A percentile compares a stretch with the other conserved stretches of the same genome.
Conservation (phyloP, 2,113 vertebrate genomes). For the Siniperca knerii region DNA sequence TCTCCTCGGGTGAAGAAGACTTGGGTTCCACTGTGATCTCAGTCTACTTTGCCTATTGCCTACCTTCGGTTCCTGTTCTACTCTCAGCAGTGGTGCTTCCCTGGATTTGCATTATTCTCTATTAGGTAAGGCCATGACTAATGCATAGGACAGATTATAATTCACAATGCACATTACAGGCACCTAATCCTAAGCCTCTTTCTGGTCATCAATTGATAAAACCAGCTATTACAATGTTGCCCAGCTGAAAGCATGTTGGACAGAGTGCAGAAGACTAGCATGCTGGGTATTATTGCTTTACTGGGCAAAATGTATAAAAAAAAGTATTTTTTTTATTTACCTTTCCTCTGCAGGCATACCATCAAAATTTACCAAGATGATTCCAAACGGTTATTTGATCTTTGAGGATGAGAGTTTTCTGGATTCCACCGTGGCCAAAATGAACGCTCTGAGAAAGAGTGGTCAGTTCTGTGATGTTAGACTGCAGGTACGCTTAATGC, state of each 20-base stretch:
- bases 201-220: conserved; percentile 55
- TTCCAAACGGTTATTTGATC: conserved; percentile 98
- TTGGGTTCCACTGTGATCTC: conserved; percentile 64
- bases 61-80: conserved; percentile 74
- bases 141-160: conserved; percentile 64
- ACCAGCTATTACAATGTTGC: conserved; percentile 9
- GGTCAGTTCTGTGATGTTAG: conserved; percentile 99
- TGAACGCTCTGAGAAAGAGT: conserved; percentile 98
- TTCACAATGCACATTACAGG: conserved; percentile 48
- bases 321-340: not conserved
- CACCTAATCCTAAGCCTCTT: conserved; percentile 63
- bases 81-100: conserved; percentile 56
- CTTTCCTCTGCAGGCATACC: conserved; percentile 50
- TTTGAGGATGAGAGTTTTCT: conserved; percentile 99
- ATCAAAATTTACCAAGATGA: conserved; percentile 87
- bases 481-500: conserved; percentile 89
- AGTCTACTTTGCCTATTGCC: conserved; percentile 74
- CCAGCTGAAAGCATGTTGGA: conserved; percentile 5
- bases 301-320: not conserved
- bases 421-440: conserved; percentile 98
- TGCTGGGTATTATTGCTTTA: not conserved
- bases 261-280: not conserved
- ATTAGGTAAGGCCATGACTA: conserved; percentile 85
- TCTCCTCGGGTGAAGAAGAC: conserved; percentile 78
- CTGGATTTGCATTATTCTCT: conserved; percentile 77